A percentile compares a stretch with the other conserved stretches of the same genome.
phyloP scores from a whole-genome alignment of 2,888 invertebrate species.

The Morpho deidamia region DNA sequence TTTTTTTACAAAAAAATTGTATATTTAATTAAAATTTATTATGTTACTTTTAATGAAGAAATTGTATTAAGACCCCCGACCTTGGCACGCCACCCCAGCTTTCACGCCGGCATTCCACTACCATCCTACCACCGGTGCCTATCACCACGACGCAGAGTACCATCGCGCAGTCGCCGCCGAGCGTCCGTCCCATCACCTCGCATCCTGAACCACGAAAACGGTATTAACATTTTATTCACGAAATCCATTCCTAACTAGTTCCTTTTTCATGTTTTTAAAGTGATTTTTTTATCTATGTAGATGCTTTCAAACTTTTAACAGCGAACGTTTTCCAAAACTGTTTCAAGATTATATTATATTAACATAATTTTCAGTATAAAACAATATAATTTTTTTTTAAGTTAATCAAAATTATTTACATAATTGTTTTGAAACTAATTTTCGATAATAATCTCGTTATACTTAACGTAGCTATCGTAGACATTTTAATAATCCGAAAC shows the following conservation, averaged over 20 bases:
- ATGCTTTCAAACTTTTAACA: constrained; percentile 16
- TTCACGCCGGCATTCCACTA: constrained; percentile 16
- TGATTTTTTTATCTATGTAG: background rate
- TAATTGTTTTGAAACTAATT: no score
- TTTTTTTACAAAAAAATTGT: no score
- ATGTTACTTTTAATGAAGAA: constrained; percentile 1
- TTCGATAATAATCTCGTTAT: no score
- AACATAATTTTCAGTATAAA: no score
- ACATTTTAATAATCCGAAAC: background rate
- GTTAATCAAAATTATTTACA: no score
- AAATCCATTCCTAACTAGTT: background rate
- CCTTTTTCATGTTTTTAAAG: background rate
- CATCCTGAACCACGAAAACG: constrained; percentile 6
- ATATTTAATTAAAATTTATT: no score
- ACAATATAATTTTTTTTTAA: no score
- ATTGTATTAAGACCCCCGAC: constrained; percentile 11
- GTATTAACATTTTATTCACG: constrained; percentile 1
- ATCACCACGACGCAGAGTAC: background rate
- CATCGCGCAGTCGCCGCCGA: constrained; percentile 17
- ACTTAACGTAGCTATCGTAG: background rate
- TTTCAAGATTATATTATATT: no score
- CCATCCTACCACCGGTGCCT: background rate
- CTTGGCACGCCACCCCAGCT: constrained; percentile 18
- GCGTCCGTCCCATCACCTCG: constrained; percentile 16
- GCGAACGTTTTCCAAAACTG: no score